A percentile compares a stretch with the other conserved stretches of the same genome.
Conservation (phyloP, 2,113 vertebrate species). For the Ginglymostoma cirratum region DNA sequence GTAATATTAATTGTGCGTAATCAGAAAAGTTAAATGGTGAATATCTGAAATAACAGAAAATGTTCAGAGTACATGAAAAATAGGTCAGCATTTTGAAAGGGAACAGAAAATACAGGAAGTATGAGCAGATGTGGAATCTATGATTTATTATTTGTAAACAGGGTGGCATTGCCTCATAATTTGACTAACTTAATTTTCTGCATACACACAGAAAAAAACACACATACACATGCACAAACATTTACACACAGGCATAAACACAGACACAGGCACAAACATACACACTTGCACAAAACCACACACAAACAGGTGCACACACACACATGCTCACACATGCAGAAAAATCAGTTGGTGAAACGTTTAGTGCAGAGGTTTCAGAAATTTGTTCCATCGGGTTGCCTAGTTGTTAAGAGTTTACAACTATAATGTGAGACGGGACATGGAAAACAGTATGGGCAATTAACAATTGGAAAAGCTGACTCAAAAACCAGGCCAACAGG, state of each 20-base stretch:
- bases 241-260: too few relatives aligned
- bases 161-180: neutral
- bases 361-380: neutral
- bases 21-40: neutral
- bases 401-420: neutral
- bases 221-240: too few relatives aligned
- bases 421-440: neutral
- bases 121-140: neutral
- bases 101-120: neutral
- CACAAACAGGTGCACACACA: too few relatives aligned
- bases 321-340: neutral
- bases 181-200: neutral
- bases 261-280: too few relatives aligned
- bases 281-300: too few relatives aligned
- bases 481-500: neutral
- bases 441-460: neutral
- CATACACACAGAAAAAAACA: neutral
- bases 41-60: neutral
- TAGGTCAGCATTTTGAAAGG: neutral
- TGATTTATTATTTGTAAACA: neutral
- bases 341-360: neutral
- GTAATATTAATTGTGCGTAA: neutral
- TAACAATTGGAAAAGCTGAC: neutral
- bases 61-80: neutral
- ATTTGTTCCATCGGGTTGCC: neutral